Evolutionary conservation across 2,888 invertebrate genomes (phyloP), one percentile per base, ranked within the genome.

Genomic region (Plagodis pulveraria): DNA sequence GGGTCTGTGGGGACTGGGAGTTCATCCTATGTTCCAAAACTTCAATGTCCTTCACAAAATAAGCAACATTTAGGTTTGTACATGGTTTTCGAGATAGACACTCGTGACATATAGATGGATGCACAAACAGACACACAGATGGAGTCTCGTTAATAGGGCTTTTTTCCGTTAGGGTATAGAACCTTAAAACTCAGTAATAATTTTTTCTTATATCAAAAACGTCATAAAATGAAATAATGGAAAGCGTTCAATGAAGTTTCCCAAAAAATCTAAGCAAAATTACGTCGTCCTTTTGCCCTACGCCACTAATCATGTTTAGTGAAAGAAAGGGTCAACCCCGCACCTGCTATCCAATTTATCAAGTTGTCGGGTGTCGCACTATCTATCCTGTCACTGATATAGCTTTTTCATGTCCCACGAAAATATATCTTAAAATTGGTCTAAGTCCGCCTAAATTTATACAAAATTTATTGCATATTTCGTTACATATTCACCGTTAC

Each of bases 321-420:
- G 48, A 71, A 71, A 66, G 69, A 73, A 72, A 73, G 73, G 75
- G 73, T 72, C 72, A 66, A 64, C 47, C 62, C 57, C 50, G 58
- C 73, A 76, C 74, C 77, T 74, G 75, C 63, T 62, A 61, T 66
- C 67, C 73, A 70, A 76, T 76, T 76, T 76, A 63, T 76, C 76
- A 76, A 71, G 60, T 63, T 66, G 66, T 60, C 64, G 51, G 50
- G 59, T 71, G 63, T 56, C 64, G 51, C 55, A 58, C 65, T 70
- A 67, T 65, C 62, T 51, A 2, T 33, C 51, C 32, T 41, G 6
- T 46, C 32, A 43, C 40, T 5, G 6, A 38, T 38, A 6, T 6
- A 6, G 9, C 38, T 38, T 8, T 38, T 9, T 38, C 22, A 22
- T 22, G 22, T 22, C 22, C 2, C 22, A 22, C 22, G 22, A 22